Evolutionary conservation across 2,113 vertebrate species (phyloP), one percentile per base, ranked within the genome.

Genomic region (Trogon surrucura): DNA sequence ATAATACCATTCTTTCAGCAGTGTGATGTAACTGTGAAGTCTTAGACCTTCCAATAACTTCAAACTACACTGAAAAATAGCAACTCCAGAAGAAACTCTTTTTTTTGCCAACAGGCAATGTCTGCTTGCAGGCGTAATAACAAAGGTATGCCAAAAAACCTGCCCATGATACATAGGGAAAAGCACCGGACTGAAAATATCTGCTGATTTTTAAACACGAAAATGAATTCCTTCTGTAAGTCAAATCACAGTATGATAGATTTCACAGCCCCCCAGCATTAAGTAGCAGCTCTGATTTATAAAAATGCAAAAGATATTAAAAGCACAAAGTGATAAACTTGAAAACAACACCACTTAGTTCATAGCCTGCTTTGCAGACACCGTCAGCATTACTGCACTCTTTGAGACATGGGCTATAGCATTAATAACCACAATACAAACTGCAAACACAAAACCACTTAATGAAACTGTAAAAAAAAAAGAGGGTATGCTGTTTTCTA

Each of bases 1-100:
- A 90, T 81, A 88, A 74, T 79, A 74, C 30, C 36, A 80, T 88
- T 88, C 72, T 84, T 86, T 75, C 60, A 93, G 60, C 34, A 71
- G 29, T 53, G 19, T 51, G 54, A 66, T 85, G 85, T 25, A 78
- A 70, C 41, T 50, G 56, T 66, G 51, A 95, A 91, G 60, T 74
- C 41, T 95, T 48, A 70, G 75, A 60, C 29, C 26, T 89, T 71
- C 51, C 12, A 61, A 19, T 29, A 67, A 81, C 38, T 88, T 73
- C 67, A 88, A 88, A 36, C 32, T 81, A 34, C 1, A 45, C 60
- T 30, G 32, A 87, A 73, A 91, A 70, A 58, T 4, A 57, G 41
- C 41, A 89, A 3, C 12, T 48, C 20, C 29, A 80, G 62, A 79
- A 93, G 53, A 91, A 94, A 82, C 23, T 51, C 2, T 17, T 70